Conservation (phyloP, 2,888 invertebrate genomes). For the Lycocerus yunnanus region DNA sequence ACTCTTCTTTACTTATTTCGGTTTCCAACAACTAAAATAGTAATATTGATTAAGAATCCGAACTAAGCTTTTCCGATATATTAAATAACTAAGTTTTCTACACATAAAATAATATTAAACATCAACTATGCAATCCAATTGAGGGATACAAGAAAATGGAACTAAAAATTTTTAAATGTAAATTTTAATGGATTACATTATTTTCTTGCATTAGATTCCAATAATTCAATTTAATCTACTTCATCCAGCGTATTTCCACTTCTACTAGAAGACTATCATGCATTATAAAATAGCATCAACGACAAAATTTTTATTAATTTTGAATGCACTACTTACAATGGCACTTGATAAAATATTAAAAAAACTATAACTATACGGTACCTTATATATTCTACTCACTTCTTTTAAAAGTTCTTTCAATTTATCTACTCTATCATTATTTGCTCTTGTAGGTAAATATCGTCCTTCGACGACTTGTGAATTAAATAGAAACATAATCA, state of each 20-base stretch:
- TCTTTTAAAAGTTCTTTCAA: conserved; percentile 61
- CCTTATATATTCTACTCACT: conserved; percentile 52
- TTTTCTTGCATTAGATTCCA: not conserved
- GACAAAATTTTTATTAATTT: not conserved
- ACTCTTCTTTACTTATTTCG: conserved; percentile 51
- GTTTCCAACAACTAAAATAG: conserved; percentile 47
- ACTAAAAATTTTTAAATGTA: not conserved
- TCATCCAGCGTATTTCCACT: not conserved
- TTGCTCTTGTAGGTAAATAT: conserved; percentile 60
- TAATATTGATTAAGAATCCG: not conserved
- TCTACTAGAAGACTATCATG: not conserved
- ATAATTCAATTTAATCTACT: too few species aligned
- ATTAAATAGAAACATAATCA: conserved; percentile 49
- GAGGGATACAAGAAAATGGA: not conserved
- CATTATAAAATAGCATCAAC: not conserved
- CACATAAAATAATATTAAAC: not conserved
- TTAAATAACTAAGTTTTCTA: too few species aligned
- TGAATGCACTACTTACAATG: not conserved
- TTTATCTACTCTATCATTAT: conserved; percentile 60
- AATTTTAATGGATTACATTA: not conserved
- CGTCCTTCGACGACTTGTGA: conserved; percentile 54
- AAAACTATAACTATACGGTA: conserved; percentile 15
- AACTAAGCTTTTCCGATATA: not conserved
- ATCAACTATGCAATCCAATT: not conserved
- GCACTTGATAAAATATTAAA: not conserved